Base-by-base conservation (phyloP, 1,140 invertebrate species). In the Camponotus floridanus region DNA sequence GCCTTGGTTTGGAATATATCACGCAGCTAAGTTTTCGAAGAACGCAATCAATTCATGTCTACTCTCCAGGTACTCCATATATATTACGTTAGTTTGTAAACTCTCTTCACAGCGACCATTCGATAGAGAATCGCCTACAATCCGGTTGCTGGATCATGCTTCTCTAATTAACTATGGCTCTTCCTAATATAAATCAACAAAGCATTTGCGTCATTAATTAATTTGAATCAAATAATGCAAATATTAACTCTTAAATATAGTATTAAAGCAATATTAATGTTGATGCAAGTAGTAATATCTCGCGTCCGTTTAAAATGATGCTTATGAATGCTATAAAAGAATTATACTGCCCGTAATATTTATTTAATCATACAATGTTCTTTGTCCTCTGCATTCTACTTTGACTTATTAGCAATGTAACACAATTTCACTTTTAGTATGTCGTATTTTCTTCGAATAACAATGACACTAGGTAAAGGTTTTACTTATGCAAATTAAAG, bases 401-500 rank as follows among this genome's bases (percentile, higher is more conserved):
- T 81, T 71, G 39, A 81, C 8, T 45, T 57, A 61, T 70, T 45
- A 70, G 67, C 11, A 18, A 45, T 55, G 33, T 81, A 81, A 71
- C 51, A 42, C 71, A 81, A 81, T 81, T 81, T 73, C 11, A 8
- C 59, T 81, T 73, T 39, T 15, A 61, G 51, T 31, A 73, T 81
- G 67, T 33, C 51, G 67, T 59, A 65, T 36, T 45, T 59, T 55
- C 36, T 45, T n/a, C 36, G 18, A 33, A 39, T 31, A 73, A 81
- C n/a, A 81, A 68, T 39, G 67, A 21, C 67, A 73, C 79, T 73
- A 73, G 71, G 67, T 39, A 39, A 81, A 81, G 79, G 67, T 81
- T 73, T 73, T 61, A 73, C 79, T 81, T 81, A 73, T 81, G 79
- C 71, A 73, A 81, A 81, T 81, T 73, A 81, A 81, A 81, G 67